These are phyloP conservation scores for Steromphala cineraria DNA, from an alignment of 2,888 invertebrate species.

Conservation along the genomic window DNA sequence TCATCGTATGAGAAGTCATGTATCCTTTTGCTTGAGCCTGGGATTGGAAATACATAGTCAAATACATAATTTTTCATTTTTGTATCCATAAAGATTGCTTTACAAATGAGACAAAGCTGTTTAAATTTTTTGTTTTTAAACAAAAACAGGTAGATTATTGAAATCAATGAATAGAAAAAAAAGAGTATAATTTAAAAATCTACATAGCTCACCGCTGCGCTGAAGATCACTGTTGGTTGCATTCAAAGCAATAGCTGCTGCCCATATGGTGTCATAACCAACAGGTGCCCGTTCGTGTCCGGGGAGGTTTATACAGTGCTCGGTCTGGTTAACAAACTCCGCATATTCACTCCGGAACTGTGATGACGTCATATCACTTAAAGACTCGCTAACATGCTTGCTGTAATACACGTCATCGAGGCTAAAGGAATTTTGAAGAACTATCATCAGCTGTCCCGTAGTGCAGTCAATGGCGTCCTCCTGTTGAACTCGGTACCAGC, in stretches of 20 bases:
- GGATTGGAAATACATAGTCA: too few relatives aligned
- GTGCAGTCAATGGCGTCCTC: not conserved
- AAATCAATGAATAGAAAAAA: not conserved
- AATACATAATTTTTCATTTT: too few relatives aligned
- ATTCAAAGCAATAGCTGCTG: not conserved
- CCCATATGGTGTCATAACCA: not conserved
- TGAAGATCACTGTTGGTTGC: not conserved
- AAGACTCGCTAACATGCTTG: not conserved
- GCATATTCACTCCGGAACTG: not conserved
- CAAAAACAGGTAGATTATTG: not conserved
- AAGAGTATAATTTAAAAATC: not conserved
- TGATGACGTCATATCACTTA: not conserved
- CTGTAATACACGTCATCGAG: not conserved
- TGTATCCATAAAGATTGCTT: too few relatives aligned
- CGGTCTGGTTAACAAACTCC: not conserved
- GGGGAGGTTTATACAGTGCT: not conserved
- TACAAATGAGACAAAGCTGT: too few relatives aligned
- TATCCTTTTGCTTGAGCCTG: not conserved
- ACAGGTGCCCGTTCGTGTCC: not conserved
- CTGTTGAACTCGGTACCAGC: not conserved
- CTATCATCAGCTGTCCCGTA: not conserved
- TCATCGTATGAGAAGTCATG: not conserved
- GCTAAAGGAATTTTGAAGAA: not conserved
- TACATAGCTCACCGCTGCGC: not conserved
- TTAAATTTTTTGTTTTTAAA: too few relatives aligned